Evolutionary conservation across 2,113 vertebrate genomes (phyloP), one percentile per base, ranked within the genome.

Genomic region (Engystomops pustulosus): DNA sequence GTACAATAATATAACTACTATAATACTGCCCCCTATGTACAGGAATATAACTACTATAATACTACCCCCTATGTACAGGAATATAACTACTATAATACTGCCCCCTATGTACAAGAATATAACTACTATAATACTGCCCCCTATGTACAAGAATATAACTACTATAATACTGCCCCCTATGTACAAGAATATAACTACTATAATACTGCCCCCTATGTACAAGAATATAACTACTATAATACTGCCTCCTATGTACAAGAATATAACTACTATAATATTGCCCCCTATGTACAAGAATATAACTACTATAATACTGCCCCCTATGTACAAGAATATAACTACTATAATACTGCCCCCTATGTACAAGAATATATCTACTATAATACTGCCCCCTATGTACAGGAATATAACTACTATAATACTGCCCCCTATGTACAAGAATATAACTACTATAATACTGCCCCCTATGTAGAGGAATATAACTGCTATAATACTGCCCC

Each of bases 401-500:
- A 23, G 32, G 60, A 65, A 65, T 65, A 65, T 11, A 58, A 58
- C 53, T 58, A 58, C 53, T 58, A 58, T 58, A 58, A 58, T 58
- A 58, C 53, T 58, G 53, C 47, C 23, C n/a, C n/a, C 53, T 58
- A 58, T 23, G 23, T 58, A 58, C 53, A 58, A 58, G 53, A 58
- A 58, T 58, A 58, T 58, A 58, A 58, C 53, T 58, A 58, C 53
- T 58, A 58, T 58, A 58, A 58, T 58, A 25, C 53, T 58, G n/a
- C 23, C 9, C n/a, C 53, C 53, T 58, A 58, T 25, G 8, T 58
- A 58, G n/a, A 58, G 11, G 53, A 58, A 58, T 58, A 58, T 58
- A 58, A 58, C 53, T 58, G 25, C 53, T 58, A 58, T 58, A 58
- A 58, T 58, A 58, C 53, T 58, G 53, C 53, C 4, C n/a, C 53